A percentile compares a stretch with the other conserved stretches of the same genome.
Conservation (phyloP, 1,140 invertebrate genomes). For the Drosophila mayri region DNA sequence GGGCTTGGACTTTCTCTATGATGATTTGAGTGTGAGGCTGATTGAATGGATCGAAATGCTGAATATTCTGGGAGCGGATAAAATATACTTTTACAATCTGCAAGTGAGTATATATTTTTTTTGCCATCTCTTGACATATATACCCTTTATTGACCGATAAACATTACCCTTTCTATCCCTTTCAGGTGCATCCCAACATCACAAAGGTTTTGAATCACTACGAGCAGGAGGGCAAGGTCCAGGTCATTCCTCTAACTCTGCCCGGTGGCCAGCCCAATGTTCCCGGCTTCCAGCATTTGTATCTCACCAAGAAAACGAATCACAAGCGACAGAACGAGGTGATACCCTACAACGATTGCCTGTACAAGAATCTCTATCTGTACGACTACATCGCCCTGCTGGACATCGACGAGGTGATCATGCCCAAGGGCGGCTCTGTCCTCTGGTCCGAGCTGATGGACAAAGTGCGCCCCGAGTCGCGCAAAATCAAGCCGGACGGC, state of each 20-base stretch:
- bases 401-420: slow-evolving; percentile 98
- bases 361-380: slow-evolving; percentile 96
- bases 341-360: slow-evolving; percentile 98
- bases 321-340: slow-evolving; percentile 97
- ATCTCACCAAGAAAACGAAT: slow-evolving; percentile 94
- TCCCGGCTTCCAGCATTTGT: slow-evolving; percentile 94
- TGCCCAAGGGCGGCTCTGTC: slow-evolving; percentile 91
- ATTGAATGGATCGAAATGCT: slow-evolving; percentile 98
- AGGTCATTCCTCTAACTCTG: slow-evolving; percentile 94
- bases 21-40: slow-evolving; percentile 94
- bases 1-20: slow-evolving; percentile 95
- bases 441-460: slow-evolving; percentile 93
- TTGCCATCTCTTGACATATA: too few relatives aligned
- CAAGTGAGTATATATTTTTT: slow-evolving; percentile 82
- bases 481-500: slow-evolving; percentile 90
- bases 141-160: background rate
- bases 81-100: slow-evolving; percentile 96
- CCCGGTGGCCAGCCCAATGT: slow-evolving; percentile 96
- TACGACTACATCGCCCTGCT: slow-evolving; percentile 96
- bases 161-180: accelerated
- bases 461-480: slow-evolving; percentile 89
- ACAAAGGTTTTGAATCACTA: slow-evolving; percentile 95
- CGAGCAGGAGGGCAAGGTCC: slow-evolving; percentile 90
- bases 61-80: slow-evolving; percentile 94
- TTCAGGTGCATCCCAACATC: slow-evolving; percentile 94